Percentiles rank a stretch among this genome's conserved stretches.
Evolutionary conservation across 2,113 vertebrate species (phyloP).

Genomic region (Silurus glanis): DNA sequence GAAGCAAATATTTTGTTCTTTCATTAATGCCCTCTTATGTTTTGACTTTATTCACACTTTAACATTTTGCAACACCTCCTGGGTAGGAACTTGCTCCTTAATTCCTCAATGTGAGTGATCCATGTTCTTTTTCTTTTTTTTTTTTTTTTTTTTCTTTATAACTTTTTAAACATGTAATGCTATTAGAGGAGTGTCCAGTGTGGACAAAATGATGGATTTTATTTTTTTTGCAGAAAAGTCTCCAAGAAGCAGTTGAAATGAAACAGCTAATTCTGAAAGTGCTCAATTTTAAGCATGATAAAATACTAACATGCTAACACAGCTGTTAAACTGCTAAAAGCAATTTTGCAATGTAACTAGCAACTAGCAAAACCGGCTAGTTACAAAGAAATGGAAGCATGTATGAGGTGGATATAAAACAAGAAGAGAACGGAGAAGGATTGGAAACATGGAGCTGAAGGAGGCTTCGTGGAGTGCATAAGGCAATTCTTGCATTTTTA

Average conservation of each 20-base stretch:
- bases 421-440: background rate
- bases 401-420: background rate
- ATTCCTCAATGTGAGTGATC: background rate
- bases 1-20: background rate
- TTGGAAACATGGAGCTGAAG: background rate
- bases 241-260: background rate
- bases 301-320: background rate
- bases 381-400: background rate
- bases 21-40: background rate
- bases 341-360: background rate
- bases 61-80: background rate
- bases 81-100: background rate
- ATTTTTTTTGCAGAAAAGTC: background rate
- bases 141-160: background rate
- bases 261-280: background rate
- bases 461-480: slow-evolving; percentile 1
- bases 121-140: background rate
- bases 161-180: background rate
- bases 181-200: background rate
- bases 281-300: background rate
- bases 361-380: too few relatives aligned
- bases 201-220: background rate
- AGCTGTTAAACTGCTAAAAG: background rate
- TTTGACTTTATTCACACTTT: background rate
- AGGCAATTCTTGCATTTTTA: slow-evolving; percentile 10